A percentile compares a stretch with the other conserved stretches of the same genome.
These are phyloP conservation scores for Erebia epiphron DNA, from an alignment of 2,888 invertebrate genomes.

Conservation along the genomic window DNA sequence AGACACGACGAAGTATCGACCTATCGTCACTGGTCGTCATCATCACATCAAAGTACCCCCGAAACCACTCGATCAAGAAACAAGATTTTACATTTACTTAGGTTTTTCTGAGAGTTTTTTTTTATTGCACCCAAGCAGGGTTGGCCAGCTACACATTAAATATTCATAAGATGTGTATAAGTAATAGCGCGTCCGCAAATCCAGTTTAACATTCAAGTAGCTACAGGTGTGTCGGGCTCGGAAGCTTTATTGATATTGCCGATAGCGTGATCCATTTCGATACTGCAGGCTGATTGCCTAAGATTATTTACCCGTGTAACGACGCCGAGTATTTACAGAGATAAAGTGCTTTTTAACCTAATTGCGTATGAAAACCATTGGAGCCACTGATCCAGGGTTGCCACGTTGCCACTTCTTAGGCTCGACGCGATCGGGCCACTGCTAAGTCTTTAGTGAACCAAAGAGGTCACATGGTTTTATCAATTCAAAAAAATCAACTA, in stretches of 20 bases:
- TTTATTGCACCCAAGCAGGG: too few species aligned
- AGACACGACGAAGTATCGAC: too few species aligned
- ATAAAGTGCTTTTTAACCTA: slow-evolving; percentile 42
- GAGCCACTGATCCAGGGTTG: slow-evolving; percentile 30
- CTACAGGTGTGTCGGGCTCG: slow-evolving; percentile 37
- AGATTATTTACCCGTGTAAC: slow-evolving; percentile 40
- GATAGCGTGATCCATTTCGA: slow-evolving; percentile 53
- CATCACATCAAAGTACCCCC: too few species aligned
- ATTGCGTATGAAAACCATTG: slow-evolving; percentile 40
- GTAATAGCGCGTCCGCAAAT: slow-evolving; percentile 22
- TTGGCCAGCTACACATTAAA: too few species aligned
- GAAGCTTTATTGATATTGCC: slow-evolving; percentile 39
- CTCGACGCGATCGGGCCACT: too few species aligned
- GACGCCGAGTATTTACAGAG: slow-evolving; percentile 40
- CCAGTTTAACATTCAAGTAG: slow-evolving; percentile 28
- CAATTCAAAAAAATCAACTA: too few species aligned
- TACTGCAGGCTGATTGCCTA: slow-evolving; percentile 38
- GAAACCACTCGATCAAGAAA: too few species aligned
- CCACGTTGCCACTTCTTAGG: slow-evolving; percentile 2
- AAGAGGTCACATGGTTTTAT: too few species aligned
- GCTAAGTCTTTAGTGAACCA: too few species aligned
- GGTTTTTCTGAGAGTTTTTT: neutral
- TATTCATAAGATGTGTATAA: slow-evolving; percentile 7
- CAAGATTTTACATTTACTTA: too few species aligned
- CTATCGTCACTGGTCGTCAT: too few species aligned